Conservation (phyloP, 2,113 vertebrate genomes). For the Bubo blakistoni region DNA sequence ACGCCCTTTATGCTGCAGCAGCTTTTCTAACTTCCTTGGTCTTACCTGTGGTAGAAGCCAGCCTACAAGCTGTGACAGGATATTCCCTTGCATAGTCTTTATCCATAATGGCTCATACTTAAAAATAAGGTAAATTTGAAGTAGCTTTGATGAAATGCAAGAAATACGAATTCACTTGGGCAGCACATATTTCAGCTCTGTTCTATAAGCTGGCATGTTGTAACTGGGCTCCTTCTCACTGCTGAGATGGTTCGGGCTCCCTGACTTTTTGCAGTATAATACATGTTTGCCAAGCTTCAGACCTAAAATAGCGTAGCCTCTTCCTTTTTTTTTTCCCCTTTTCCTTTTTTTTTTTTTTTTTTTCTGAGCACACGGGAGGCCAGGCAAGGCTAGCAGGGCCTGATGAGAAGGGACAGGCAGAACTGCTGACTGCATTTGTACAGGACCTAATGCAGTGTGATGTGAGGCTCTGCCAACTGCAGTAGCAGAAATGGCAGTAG, state of each 20-base stretch:
- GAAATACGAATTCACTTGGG: background rate
- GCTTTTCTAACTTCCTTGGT: background rate
- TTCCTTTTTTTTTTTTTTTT: too few species aligned
- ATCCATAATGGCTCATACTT: background rate
- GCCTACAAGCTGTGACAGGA: background rate
- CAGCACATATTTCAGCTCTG: background rate
- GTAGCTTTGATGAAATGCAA: background rate
- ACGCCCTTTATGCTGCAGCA: background rate
- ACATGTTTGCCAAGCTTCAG: background rate
- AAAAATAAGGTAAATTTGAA: background rate
- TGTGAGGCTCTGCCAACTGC: background rate
- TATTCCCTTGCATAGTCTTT: background rate
- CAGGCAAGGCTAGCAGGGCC: background rate
- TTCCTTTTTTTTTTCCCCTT: too few species aligned
- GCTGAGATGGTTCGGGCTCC: too few species aligned
- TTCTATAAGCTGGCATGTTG: background rate
- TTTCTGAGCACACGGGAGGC: background rate
- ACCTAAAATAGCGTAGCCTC: background rate
- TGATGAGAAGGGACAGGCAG: background rate
- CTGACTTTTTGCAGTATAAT: background rate
- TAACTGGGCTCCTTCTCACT: background rate
- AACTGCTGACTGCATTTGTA: too few species aligned
- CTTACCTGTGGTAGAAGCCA: background rate
- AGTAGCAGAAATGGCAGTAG: background rate
- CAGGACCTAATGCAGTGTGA: background rate